Evolutionary conservation across 2,888 invertebrate species (phyloP).

Genomic region (Spilarctia lutea): DNA sequence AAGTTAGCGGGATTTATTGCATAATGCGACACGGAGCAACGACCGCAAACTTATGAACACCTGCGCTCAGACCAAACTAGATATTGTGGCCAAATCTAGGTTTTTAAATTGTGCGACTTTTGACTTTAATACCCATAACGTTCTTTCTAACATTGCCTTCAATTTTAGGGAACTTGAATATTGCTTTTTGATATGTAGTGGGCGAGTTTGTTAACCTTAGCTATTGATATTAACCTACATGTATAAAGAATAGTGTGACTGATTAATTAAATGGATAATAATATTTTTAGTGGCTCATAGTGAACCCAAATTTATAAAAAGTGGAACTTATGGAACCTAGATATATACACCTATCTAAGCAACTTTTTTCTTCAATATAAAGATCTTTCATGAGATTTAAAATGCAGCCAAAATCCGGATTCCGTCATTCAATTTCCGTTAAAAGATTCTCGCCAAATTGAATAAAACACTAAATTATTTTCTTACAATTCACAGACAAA

Average conservation of each 20-base stretch:
- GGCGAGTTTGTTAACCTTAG: not conserved
- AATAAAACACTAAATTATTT: not conserved
- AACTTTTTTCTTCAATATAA: no score
- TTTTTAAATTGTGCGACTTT: slow-evolving; percentile 7
- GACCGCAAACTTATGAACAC: slow-evolving; percentile 20
- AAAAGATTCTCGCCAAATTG: not conserved
- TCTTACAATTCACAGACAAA: not conserved
- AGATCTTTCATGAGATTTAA: no score
- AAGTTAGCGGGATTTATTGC: slow-evolving; percentile 56
- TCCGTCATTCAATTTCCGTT: no score
- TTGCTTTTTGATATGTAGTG: not conserved
- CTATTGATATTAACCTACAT: not conserved
- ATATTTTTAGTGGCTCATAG: not conserved
- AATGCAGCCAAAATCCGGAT: no score
- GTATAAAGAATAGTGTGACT: not conserved
- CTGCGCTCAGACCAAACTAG: slow-evolving; percentile 8
- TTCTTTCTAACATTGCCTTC: not conserved
- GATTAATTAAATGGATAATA: not conserved
- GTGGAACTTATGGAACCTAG: no score
- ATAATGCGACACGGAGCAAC: slow-evolving; percentile 44
- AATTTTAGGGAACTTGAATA: not conserved
- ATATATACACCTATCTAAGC: no score
- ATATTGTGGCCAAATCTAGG: not conserved
- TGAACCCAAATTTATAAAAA: not conserved
- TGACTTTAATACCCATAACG: not conserved